Evolutionary conservation across 2,113 vertebrate species (phyloP).

Genomic region (Ailurus styani): DNA sequence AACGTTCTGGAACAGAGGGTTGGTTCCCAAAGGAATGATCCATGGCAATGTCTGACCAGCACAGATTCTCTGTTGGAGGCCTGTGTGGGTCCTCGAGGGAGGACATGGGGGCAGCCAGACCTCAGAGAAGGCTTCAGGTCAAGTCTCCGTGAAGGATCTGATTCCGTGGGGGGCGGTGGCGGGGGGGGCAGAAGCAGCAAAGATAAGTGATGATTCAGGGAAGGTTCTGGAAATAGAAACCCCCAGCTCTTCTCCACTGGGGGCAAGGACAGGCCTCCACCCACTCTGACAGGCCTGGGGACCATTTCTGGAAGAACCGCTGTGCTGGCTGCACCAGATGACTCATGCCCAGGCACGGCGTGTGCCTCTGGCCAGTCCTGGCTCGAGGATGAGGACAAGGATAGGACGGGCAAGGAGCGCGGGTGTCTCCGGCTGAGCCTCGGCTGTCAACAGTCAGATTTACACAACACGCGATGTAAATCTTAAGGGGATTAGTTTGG

Average conservation of each 20-base stretch:
- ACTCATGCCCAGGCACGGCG: not conserved
- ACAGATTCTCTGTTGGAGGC: not conserved
- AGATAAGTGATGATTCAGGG: not conserved
- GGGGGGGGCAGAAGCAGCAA: not conserved
- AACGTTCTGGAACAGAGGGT: not conserved
- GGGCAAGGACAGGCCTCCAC: not conserved
- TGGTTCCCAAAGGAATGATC: not conserved
- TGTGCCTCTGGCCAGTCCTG: not conserved
- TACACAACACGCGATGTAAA: conserved; percentile 33
- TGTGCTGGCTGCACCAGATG: not conserved
- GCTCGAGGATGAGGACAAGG: not conserved
- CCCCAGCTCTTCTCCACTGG: not conserved
- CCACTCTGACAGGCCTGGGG: not conserved
- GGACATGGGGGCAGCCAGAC: not conserved
- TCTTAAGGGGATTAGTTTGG: conserved; percentile 39
- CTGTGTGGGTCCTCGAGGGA: not conserved
- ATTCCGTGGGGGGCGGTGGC: not conserved
- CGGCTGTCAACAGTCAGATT: not conserved
- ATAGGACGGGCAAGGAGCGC: not conserved
- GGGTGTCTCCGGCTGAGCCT: not conserved
- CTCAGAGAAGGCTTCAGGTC: not conserved
- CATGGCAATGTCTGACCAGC: not conserved
- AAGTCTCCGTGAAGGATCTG: not conserved
- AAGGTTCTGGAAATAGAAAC: not conserved
- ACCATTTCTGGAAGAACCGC: not conserved